Conservation (phyloP, 2,888 invertebrate species). For the Archips xylosteana region DNA sequence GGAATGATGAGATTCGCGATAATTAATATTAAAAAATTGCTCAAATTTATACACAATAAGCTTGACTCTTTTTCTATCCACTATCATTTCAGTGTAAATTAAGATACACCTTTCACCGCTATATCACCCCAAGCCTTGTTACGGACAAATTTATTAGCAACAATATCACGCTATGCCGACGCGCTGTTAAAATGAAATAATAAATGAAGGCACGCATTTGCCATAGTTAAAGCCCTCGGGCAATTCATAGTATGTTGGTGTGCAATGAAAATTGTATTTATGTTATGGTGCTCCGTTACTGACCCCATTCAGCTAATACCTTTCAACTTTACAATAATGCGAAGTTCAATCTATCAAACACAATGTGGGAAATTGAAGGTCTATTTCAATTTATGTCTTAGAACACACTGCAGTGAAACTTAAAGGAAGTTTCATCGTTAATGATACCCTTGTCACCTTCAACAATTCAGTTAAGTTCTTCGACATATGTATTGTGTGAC, state of each 20-base stretch:
- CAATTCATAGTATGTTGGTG: conserved; percentile 42
- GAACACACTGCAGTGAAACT: no score
- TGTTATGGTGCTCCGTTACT: conserved; percentile 35
- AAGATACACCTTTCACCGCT: conserved; percentile 28
- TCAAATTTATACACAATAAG: neutral
- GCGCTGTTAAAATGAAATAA: conserved; percentile 66
- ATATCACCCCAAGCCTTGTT: conserved; percentile 46
- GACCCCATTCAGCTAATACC: conserved; percentile 37
- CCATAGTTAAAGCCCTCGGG: conserved; percentile 47
- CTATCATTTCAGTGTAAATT: conserved; percentile 6
- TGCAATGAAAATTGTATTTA: conserved; percentile 45
- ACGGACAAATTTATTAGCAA: conserved; percentile 51
- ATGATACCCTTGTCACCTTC: neutral
- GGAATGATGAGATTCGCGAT: no score
- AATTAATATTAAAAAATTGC: neutral
- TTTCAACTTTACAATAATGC: conserved; percentile 35
- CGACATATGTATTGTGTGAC: neutral
- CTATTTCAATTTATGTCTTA: conserved; percentile 31
- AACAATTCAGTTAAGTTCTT: neutral
- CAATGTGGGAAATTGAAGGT: conserved; percentile 21
- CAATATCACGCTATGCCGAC: conserved; percentile 42
- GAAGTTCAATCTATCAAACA: conserved; percentile 30
- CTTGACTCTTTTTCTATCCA: neutral
- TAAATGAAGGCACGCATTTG: conserved; percentile 63
- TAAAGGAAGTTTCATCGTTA: neutral